Evolutionary conservation across 2,888 invertebrate genomes (phyloP).

Genomic region (Megalurothrips usitatus): DNA sequence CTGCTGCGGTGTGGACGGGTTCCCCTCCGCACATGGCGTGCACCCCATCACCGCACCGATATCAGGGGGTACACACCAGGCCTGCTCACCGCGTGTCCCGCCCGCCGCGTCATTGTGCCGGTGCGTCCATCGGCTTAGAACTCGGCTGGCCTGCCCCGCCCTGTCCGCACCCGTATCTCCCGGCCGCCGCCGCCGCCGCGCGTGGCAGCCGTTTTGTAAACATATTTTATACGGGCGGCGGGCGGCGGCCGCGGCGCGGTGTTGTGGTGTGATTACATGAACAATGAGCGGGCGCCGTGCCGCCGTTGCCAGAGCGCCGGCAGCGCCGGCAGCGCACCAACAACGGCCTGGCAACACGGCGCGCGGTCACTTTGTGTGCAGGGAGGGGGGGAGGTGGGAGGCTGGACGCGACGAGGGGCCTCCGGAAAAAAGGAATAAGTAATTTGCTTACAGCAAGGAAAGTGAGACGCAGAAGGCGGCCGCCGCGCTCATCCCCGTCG

Average conservation of each 20-base stretch:
- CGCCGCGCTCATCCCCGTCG: neutral
- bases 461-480: neutral
- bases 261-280: neutral
- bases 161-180: too few relatives aligned
- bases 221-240: slow-evolving; percentile 13
- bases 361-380: neutral
- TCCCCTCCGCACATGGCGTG: too few relatives aligned
- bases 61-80: too few relatives aligned
- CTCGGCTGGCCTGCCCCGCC: too few relatives aligned
- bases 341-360: neutral
- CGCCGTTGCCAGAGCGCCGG: too few relatives aligned
- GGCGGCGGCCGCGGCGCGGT: too few relatives aligned
- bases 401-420: neutral
- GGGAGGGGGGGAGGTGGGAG: neutral
- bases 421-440: neutral
- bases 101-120: too few relatives aligned
- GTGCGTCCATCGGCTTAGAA: too few relatives aligned
- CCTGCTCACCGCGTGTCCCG: too few relatives aligned
- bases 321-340: neutral
- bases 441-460: slow-evolving; percentile 13
- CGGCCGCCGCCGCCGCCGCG: too few relatives aligned
- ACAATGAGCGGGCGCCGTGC: neutral
- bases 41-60: too few relatives aligned
- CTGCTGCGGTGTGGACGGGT: too few relatives aligned
- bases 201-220: neutral